Conservation (phyloP, 2,888 invertebrate genomes). For the Falcaria lacertinaria region DNA sequence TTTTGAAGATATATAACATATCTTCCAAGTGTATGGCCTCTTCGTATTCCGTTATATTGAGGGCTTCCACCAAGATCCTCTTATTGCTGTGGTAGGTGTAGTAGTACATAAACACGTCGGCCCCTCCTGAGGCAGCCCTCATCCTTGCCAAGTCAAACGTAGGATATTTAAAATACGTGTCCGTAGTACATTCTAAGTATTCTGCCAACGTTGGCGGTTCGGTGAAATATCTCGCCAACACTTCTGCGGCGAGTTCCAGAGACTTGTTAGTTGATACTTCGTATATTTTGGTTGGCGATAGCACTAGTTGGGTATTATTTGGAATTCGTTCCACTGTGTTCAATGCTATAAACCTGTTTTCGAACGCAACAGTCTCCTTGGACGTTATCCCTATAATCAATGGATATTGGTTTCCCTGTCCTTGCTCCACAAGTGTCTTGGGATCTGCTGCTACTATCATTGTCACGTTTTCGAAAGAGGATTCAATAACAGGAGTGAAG, state of each 20-base stretch:
- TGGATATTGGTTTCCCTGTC: neutral
- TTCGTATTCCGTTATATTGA: slow-evolving; percentile 18
- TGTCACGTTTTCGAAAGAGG: neutral
- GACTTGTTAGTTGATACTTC: neutral
- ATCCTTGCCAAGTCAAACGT: neutral
- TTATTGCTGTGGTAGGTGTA: neutral
- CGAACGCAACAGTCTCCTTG: neutral
- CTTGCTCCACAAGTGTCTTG: neutral
- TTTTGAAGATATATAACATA: slow-evolving; percentile 52
- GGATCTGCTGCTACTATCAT: neutral
- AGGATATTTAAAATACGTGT: neutral
- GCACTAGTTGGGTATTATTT: neutral
- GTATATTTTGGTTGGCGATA: neutral
- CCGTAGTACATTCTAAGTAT: neutral
- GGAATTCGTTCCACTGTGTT: neutral
- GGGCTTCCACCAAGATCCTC: neutral
- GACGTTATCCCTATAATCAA: neutral
- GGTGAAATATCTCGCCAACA: neutral
- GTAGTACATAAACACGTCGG: neutral
- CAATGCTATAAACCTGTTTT: neutral
- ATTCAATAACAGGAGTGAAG: neutral
- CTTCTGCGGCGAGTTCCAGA: neutral
- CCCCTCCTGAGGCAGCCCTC: neutral
- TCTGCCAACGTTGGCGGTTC: neutral
- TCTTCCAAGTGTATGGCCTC: slow-evolving; percentile 64